A percentile compares a stretch with the other conserved stretches of the same genome.
Evolutionary conservation across 1,140 invertebrate genomes (phyloP).

Genomic region (Sarcophaga bullata): DNA sequence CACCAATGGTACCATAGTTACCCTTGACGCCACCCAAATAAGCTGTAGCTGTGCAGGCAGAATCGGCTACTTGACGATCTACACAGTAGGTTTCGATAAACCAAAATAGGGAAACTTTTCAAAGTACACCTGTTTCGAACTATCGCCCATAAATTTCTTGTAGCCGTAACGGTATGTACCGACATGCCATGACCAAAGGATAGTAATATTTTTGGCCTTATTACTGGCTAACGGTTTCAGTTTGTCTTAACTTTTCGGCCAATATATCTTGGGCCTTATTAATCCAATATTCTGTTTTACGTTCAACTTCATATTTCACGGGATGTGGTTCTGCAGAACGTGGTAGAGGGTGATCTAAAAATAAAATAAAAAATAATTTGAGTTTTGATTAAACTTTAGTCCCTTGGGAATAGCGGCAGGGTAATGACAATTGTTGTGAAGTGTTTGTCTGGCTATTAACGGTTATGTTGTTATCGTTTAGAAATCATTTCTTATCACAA

Average conservation of each 20-base stretch:
- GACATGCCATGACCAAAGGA: slow-evolving; percentile 87
- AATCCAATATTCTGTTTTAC: slow-evolving; percentile 55
- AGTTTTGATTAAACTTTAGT: too few species aligned
- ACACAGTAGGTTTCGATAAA: slow-evolving; percentile 82
- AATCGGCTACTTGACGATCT: slow-evolving; percentile 80
- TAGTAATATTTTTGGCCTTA: slow-evolving; percentile 76
- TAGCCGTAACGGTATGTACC: slow-evolving; percentile 76
- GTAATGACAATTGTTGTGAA: too few species aligned
- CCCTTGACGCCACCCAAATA: slow-evolving; percentile 84
- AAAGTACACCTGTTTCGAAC: slow-evolving; percentile 75
- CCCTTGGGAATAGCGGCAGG: too few species aligned
- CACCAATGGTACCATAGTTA: slow-evolving; percentile 79
- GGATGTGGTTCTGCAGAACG: slow-evolving; percentile 14
- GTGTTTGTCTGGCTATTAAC: too few species aligned
- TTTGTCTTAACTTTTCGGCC: slow-evolving; percentile 51
- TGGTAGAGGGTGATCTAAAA: slow-evolving; percentile 27
- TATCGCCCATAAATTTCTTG: slow-evolving; percentile 74
- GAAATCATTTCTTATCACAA: too few species aligned
- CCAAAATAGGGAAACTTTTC: slow-evolving; percentile 79
- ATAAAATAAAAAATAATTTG: neutral
- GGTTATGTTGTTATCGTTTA: too few species aligned
- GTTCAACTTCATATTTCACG: slow-evolving; percentile 52
- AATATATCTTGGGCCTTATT: slow-evolving; percentile 56
- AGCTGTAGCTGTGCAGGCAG: slow-evolving; percentile 82
- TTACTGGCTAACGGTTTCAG: slow-evolving; percentile 58